Evolutionary conservation across 1,140 invertebrate species (phyloP), one percentile per base, ranked within the genome.

Genomic region (Geopemphigus sp.): DNA sequence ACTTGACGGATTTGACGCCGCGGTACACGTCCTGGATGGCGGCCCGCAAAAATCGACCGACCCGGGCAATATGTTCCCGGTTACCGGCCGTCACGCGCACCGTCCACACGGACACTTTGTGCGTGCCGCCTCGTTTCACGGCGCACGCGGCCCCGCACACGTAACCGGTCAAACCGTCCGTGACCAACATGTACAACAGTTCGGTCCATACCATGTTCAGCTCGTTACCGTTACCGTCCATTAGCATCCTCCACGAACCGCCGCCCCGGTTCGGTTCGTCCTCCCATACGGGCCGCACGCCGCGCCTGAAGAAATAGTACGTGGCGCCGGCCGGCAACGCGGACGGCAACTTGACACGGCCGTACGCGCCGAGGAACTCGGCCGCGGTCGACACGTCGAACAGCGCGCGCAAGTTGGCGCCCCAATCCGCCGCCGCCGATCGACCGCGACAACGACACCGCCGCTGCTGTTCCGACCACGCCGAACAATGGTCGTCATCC

Each of bases 161-260:
- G 15, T 76, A 76, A n/a, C 32, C 19, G 8, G 32, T n/a, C 56
- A 45, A 39, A 0, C 56, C 56, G 22, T 17, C 57, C 17, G n/a
- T 76, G 22, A 76, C 26, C 0, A 76, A 32, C 8, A 26, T 24
- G 17, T 47, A 76, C 39, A 61, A 24, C 56, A 76, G 14, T 24
- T 76, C 73, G 12, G 73, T 61, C 73, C 56, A 61, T 19, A 76
- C 22, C 50, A 74, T n/a, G 54, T 74, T 57, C 26, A 74, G 29
- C 17, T 74, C 72, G 29, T 24, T 54, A 12, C n/a, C 14, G 5
- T 14, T 3, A 26, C 29, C 17, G 12, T 11, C 12, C 4, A 74
- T n/a, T 5, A 17, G 8, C 10, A 74, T 39, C 6, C 22, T 22
- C 72, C 72, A 74, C 6, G 72, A 54, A 10, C 72, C 72, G 0